phyloP scores from a whole-genome alignment of 2,888 invertebrate species.

The Pseudococcus jackbeardsleyi region DNA sequence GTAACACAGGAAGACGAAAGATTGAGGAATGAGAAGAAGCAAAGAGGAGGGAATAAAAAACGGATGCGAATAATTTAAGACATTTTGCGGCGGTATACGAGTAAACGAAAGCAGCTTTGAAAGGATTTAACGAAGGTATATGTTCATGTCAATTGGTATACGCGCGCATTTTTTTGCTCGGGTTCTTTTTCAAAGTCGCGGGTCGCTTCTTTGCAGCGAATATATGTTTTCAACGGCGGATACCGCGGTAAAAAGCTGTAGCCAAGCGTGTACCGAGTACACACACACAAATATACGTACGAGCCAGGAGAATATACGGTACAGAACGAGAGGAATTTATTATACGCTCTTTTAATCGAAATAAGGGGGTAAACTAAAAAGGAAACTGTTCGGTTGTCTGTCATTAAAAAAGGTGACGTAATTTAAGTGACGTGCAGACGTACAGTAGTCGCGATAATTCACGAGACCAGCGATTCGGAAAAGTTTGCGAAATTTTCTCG shows the following conservation, averaged over 20 bases:
- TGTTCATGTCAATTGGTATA: slow-evolving; percentile 34
- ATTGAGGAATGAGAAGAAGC: no score
- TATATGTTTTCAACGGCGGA: neutral
- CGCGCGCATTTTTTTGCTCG: neutral
- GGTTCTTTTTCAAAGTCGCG: neutral
- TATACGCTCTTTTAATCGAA: slow-evolving; percentile 41
- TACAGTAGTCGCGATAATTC: neutral
- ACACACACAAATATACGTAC: no score
- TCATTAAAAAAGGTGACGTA: slow-evolving; percentile 7
- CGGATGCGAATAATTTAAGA: slow-evolving; percentile 36
- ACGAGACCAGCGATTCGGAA: slow-evolving; percentile 29
- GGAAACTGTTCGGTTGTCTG: slow-evolving; percentile 2
- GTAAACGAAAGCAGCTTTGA: slow-evolving; percentile 6
- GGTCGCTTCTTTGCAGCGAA: neutral
- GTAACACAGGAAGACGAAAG: neutral
- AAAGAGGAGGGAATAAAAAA: neutral
- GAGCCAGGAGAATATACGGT: no score
- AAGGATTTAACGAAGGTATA: slow-evolving; percentile 45
- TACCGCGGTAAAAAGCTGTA: slow-evolving; percentile 4
- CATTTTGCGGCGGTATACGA: neutral
- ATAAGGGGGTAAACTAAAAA: neutral
- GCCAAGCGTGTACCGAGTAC: neutral
- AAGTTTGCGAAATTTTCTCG: slow-evolving; percentile 10
- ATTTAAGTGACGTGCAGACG: slow-evolving; percentile 21
- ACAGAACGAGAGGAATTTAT: neutral